A percentile compares a stretch with the other conserved stretches of the same genome.
Conservation (phyloP, 2,113 vertebrate genomes). For the Myrmecobius fasciatus region DNA sequence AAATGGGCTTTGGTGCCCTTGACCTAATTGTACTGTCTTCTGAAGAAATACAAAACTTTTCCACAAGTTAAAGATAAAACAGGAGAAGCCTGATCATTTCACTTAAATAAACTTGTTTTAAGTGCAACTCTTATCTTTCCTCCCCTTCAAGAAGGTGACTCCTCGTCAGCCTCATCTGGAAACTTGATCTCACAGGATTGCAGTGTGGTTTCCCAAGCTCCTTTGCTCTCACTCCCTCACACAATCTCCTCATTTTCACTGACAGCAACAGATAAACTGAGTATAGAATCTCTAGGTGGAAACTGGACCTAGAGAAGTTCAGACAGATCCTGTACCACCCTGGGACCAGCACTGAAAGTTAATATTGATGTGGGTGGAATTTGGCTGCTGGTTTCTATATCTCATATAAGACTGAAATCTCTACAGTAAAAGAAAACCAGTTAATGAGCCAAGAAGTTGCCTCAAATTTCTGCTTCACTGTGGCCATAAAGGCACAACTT, state of each 20-base stretch:
- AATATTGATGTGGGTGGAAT: slow-evolving; percentile 31
- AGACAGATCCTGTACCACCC: slow-evolving; percentile 13
- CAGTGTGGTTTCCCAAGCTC: not conserved
- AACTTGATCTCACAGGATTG: slow-evolving; percentile 17
- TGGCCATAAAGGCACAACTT: not conserved
- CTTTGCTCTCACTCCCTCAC: slow-evolving; percentile 33
- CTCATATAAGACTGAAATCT: slow-evolving; percentile 27
- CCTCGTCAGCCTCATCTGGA: slow-evolving; percentile 29
- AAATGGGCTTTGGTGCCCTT: slow-evolving; percentile 62
- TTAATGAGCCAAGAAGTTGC: slow-evolving; percentile 31
- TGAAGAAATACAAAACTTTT: slow-evolving; percentile 69
- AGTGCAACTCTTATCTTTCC: slow-evolving; percentile 24
- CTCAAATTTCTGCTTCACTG: not conserved
- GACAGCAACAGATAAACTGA: slow-evolving; percentile 44
- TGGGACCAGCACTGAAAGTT: slow-evolving; percentile 28
- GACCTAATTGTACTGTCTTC: slow-evolving; percentile 59
- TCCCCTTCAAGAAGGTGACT: not conserved
- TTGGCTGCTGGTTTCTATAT: slow-evolving; percentile 48
- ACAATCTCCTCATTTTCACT: slow-evolving; percentile 49
- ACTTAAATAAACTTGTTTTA: slow-evolving; percentile 68
- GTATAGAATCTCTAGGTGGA: slow-evolving; percentile 6
- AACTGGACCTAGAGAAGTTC: slow-evolving; percentile 21
- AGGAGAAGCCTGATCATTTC: slow-evolving; percentile 67
- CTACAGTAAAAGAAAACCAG: slow-evolving; percentile 38
- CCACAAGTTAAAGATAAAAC: slow-evolving; percentile 69